phyloP scores from a whole-genome alignment of 2,113 vertebrate genomes.

The Protobothrops mucrosquamatus region DNA sequence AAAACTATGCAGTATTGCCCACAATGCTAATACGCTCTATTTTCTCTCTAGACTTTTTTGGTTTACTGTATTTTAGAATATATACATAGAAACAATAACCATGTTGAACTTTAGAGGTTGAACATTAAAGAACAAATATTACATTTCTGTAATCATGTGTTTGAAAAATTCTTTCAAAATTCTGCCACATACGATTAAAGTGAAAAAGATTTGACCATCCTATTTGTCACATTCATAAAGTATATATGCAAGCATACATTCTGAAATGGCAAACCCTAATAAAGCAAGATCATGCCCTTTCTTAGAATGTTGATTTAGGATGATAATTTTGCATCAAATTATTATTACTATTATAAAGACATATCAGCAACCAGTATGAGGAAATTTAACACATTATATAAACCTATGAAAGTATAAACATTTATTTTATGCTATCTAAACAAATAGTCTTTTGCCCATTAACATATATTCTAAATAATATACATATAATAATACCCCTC shows the following conservation, averaged over 20 bases:
- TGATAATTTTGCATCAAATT: neutral
- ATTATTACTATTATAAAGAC: neutral
- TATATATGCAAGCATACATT: neutral
- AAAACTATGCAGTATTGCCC: neutral
- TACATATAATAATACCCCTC: neutral
- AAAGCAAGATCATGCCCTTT: neutral
- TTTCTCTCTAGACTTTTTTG: neutral
- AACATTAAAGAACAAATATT: neutral
- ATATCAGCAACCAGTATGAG: neutral
- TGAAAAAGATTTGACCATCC: neutral
- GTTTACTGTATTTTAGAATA: neutral
- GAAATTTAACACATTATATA: neutral
- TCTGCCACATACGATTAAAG: neutral
- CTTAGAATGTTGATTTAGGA: neutral
- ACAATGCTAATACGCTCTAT: neutral
- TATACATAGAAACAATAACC: neutral
- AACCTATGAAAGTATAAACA: neutral
- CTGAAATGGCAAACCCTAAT: neutral
- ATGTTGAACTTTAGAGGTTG: neutral
- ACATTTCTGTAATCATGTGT: neutral
- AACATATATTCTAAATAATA: neutral
- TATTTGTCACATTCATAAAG: neutral
- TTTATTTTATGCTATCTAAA: neutral
- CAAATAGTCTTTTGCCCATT: neutral
- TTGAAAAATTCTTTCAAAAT: neutral